Percentiles rank a stretch among this genome's conserved stretches.
These are phyloP conservation scores for Drosophila mauritiana DNA, from an alignment of 1,140 invertebrate species.

Conservation along the genomic window DNA sequence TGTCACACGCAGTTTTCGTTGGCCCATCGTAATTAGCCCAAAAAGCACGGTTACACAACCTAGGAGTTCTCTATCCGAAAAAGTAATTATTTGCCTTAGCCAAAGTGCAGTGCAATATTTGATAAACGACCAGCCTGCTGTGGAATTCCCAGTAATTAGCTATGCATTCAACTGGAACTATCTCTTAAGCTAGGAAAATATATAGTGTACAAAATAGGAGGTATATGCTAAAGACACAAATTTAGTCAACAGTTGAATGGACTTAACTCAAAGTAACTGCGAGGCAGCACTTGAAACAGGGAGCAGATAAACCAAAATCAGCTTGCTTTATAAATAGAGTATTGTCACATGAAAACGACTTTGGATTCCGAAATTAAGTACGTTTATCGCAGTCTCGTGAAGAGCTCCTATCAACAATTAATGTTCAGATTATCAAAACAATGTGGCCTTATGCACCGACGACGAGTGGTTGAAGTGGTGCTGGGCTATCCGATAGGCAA, in stretches of 20 bases:
- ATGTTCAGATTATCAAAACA: constrained; percentile 48
- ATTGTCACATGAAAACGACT: constrained; percentile 37
- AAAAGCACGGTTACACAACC: constrained; percentile 47
- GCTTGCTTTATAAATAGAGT: constrained; percentile 5
- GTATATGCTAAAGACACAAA: too few relatives aligned
- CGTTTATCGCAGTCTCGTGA: constrained; percentile 28
- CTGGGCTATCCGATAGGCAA: constrained; percentile 87
- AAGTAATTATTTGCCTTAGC: constrained; percentile 3
- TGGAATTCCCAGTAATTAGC: background rate
- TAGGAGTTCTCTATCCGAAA: constrained; percentile 20
- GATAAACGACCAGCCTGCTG: constrained; percentile 20
- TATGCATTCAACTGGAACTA: background rate
- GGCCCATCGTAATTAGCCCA: constrained; percentile 51
- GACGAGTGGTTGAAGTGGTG: constrained; percentile 86
- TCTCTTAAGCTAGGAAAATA: background rate
- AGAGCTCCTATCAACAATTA: constrained; percentile 17
- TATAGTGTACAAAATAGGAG: background rate
- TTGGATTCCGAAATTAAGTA: constrained; percentile 19
- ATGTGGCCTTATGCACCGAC: constrained; percentile 50
- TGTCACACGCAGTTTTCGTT: constrained; percentile 53
- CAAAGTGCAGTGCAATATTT: constrained; percentile 28
- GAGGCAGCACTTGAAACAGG: background rate
- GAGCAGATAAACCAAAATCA: constrained; percentile 10
- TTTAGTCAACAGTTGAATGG: too few relatives aligned
- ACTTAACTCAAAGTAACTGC: background rate